Conservation (phyloP, 2,888 invertebrate genomes). For the Megastigmus dorsalis region DNA sequence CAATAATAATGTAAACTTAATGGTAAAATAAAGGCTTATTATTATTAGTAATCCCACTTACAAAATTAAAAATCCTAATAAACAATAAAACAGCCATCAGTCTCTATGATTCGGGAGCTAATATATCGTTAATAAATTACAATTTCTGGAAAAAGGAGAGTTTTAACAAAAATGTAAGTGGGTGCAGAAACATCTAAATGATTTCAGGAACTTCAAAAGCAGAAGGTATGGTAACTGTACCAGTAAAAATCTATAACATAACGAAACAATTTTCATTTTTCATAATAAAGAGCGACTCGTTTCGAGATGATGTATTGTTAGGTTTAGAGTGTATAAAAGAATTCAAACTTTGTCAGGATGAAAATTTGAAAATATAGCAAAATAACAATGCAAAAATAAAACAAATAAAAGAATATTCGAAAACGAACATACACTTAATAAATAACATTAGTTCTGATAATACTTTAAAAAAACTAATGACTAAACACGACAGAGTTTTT, state of each 20-base stretch:
- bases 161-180: slow-evolving; percentile 45
- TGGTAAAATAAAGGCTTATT: no score
- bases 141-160: no score
- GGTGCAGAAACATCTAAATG: slow-evolving; percentile 35
- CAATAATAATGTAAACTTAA: no score
- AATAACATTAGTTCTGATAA: background rate
- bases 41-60: slow-evolving; percentile 53
- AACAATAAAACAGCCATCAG: slow-evolving; percentile 47
- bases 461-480: background rate
- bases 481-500: no score
- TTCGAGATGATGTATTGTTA: slow-evolving; percentile 49
- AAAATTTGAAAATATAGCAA: slow-evolving; percentile 46
- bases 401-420: background rate
- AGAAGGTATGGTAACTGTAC: slow-evolving; percentile 32
- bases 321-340: slow-evolving; percentile 51
- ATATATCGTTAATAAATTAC: background rate
- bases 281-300: slow-evolving; percentile 38
- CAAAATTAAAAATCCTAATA: slow-evolving; percentile 47
- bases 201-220: slow-evolving; percentile 41
- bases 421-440: background rate
- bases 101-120: slow-evolving; percentile 51
- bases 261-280: slow-evolving; percentile 1
- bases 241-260: slow-evolving; percentile 1
- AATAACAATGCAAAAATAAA: background rate
- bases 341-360: slow-evolving; percentile 52